A percentile compares a stretch with the other conserved stretches of the same genome.
phyloP scores from a whole-genome alignment of 1,140 invertebrate species.

The Bombus superbus region DNA sequence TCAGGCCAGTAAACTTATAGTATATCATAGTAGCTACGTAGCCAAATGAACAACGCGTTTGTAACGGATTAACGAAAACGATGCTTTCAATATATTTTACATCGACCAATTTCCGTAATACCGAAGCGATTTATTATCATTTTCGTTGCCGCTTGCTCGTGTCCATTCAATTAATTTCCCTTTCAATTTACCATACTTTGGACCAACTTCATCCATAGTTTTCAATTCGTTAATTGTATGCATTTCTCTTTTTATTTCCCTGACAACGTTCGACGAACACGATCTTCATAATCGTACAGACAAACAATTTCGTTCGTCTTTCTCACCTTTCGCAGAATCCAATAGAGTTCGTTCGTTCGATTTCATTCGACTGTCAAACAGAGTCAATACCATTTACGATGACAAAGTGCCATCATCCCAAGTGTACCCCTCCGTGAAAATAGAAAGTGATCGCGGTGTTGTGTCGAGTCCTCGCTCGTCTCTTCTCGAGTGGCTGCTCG shows the following conservation, averaged over 20 bases:
- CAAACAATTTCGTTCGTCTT: too few relatives aligned
- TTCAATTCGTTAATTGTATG: not conserved
- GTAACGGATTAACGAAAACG: not conserved
- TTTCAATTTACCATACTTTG: not conserved
- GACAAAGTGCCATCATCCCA: not conserved
- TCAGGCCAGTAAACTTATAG: not conserved
- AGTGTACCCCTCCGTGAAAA: slow-evolving; percentile 1
- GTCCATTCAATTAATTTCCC: too few relatives aligned
- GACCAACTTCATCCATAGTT: not conserved
- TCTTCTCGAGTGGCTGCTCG: slow-evolving; percentile 16
- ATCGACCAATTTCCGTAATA: not conserved
- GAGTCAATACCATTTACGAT: not conserved
- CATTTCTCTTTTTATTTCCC: not conserved
- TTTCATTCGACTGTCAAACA: too few relatives aligned
- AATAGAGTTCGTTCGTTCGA: not conserved
- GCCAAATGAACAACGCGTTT: too few relatives aligned
- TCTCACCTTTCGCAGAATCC: not conserved
- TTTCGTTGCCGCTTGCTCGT: too few relatives aligned
- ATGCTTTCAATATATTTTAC: not conserved
- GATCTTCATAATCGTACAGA: not conserved
- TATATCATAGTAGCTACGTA: too few relatives aligned
- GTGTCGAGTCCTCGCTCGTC: not conserved
- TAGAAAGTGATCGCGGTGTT: not conserved
- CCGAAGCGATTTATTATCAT: not conserved
- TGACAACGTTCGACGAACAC: not conserved